Evolutionary conservation across 2,888 invertebrate genomes (phyloP).

Genomic region (Eupeodes latifasciatus): DNA sequence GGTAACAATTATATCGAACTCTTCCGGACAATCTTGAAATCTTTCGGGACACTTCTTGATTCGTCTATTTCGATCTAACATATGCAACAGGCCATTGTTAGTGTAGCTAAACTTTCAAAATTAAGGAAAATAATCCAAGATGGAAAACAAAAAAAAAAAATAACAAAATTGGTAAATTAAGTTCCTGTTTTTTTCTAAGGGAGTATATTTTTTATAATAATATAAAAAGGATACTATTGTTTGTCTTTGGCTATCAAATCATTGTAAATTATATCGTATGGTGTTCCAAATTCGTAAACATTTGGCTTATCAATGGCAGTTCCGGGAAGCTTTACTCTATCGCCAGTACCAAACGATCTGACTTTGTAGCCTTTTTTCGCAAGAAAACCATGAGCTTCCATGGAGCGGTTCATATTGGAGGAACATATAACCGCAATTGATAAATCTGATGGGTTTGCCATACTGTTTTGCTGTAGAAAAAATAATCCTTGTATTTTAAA

Average conservation of each 20-base stretch:
- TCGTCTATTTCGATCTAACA: conserved; percentile 98
- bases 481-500: not conserved
- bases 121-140: conserved; percentile 63
- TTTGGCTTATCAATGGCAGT: conserved; percentile 97
- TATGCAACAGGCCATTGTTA: conserved; percentile 98
- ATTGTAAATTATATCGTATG: conserved; percentile 98
- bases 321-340: conserved; percentile 98
- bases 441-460: conserved; percentile 85
- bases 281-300: conserved; percentile 97
- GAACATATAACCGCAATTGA: conserved; percentile 98
- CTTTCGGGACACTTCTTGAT: conserved; percentile 97
- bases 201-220: too few species aligned
- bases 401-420: conserved; percentile 99
- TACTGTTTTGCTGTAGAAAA: conserved; percentile 63
- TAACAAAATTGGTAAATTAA: not conserved
- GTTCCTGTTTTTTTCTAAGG: conserved; percentile 13
- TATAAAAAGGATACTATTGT: conserved; percentile 88
- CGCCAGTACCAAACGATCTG: conserved; percentile 96
- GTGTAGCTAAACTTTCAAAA: conserved; percentile 88
- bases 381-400: conserved; percentile 99
- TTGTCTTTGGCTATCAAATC: conserved; percentile 96
- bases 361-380: conserved; percentile 99
- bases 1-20: conserved; percentile 97
- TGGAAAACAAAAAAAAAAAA: conserved; percentile 1
- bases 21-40: conserved; percentile 94